Conservation (phyloP, 1,140 invertebrate species). For the Pantala flavescens region DNA sequence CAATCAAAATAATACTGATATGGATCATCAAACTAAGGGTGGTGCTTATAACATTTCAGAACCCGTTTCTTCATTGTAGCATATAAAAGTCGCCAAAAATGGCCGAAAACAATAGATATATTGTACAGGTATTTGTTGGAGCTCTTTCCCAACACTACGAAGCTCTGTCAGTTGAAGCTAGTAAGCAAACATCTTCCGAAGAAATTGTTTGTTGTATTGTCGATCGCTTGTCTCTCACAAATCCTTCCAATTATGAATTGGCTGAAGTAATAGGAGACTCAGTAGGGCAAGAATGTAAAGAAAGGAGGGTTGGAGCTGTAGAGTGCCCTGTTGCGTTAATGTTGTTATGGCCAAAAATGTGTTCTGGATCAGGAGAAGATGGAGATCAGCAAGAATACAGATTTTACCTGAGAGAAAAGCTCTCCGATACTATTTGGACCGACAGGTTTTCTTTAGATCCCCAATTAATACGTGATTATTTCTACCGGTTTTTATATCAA, state of each 20-base stretch:
- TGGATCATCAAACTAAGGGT: neutral
- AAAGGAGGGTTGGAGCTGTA: slow-evolving; percentile 67
- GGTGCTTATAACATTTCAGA: neutral
- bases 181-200: slow-evolving; percentile 78
- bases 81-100: neutral
- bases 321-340: slow-evolving; percentile 89
- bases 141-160: slow-evolving; percentile 80
- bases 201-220: slow-evolving; percentile 83
- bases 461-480: slow-evolving; percentile 79
- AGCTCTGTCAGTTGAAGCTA: slow-evolving; percentile 81
- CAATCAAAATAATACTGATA: neutral
- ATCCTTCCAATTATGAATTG: slow-evolving; percentile 70
- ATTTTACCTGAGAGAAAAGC: slow-evolving; percentile 76
- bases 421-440: slow-evolving; percentile 65
- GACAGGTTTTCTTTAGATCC: slow-evolving; percentile 81
- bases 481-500: slow-evolving; percentile 82
- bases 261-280: slow-evolving; percentile 80
- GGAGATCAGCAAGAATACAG: slow-evolving; percentile 33
- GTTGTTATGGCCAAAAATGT: slow-evolving; percentile 76
- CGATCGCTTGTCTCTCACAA: slow-evolving; percentile 57
- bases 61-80: neutral
- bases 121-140: slow-evolving; percentile 78
- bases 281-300: slow-evolving; percentile 80
- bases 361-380: slow-evolving; percentile 23
- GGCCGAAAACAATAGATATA: slow-evolving; percentile 34